Percentiles rank a stretch among this genome's conserved stretches.
These are phyloP conservation scores for Cylloceria caligata DNA, from an alignment of 2,888 invertebrate species.

Conservation along the genomic window DNA sequence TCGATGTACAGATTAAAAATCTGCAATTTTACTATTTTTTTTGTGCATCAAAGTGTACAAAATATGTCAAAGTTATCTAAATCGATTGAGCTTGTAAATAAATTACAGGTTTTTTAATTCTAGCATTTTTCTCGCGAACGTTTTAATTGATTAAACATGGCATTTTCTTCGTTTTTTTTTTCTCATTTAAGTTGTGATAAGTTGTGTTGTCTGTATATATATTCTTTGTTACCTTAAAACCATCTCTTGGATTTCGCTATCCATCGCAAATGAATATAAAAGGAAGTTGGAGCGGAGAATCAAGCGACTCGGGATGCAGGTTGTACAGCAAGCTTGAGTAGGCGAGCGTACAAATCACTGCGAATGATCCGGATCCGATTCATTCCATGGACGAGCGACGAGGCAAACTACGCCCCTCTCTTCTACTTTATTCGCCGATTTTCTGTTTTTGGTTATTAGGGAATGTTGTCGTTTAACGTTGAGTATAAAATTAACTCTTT, in stretches of 20 bases:
- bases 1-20: background rate
- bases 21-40: background rate
- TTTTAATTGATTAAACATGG: conserved; percentile 28
- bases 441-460: conserved; percentile 42
- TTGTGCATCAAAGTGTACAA: background rate
- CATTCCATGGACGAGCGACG: no score
- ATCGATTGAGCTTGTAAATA: background rate
- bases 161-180: conserved; percentile 25
- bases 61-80: background rate
- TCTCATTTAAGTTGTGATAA: conserved; percentile 4
- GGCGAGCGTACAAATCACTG: conserved; percentile 8
- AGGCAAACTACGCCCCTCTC: conserved; percentile 22
- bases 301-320: conserved; percentile 27
- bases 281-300: conserved; percentile 43
- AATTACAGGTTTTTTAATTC: conserved; percentile 23
- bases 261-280: conserved; percentile 33
- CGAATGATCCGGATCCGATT: conserved; percentile 19
- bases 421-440: background rate
- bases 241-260: conserved; percentile 18
- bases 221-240: conserved; percentile 21
- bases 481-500: conserved; percentile 11
- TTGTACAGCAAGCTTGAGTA: background rate
- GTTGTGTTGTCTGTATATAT: conserved; percentile 5
- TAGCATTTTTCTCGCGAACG: conserved; percentile 30
- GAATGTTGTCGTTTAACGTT: conserved; percentile 53